Evolutionary conservation across 1,140 invertebrate genomes (phyloP), one percentile per base, ranked within the genome.

Genomic region (Danaus plexippus): DNA sequence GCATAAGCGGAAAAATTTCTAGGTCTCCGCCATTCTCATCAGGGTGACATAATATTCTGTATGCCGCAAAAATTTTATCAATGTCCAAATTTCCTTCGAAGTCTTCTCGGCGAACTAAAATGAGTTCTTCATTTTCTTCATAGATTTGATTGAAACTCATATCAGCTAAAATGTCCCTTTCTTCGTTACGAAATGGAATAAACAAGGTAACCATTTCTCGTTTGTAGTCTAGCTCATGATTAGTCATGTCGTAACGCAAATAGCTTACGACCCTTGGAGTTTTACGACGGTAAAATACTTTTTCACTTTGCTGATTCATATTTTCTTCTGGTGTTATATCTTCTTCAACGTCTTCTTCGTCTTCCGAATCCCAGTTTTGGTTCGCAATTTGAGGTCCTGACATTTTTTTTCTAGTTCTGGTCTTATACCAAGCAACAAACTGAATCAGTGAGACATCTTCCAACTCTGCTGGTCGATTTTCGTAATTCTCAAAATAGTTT

Each of bases 211-310:
- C 61, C 59, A 66, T 56, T 59, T 81, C 78, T 13, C 75, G 54
- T 58, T 59, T 76, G 59, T 77, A 81, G 48, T 32, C 22, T 32
- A 32, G 22, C 22, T 4, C 7, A 32, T 77, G 64, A 11, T 58
- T 6, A 15, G 15, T 64, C 22, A 76, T 73, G 57, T 79, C 71
- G 55, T 71, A 80, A 64, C 76, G 75, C 11, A 68, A 43, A 49
- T 69, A 83, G 22, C 71, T 46, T 45, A 80, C 79, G 13, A 81
- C 43, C 56, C 47, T 51, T 44, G 69, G 64, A 7, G 50, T 48
- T 43, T 69, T 43, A 8, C 22, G 22, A 32, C 7, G 4, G 22
- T 32, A 32, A 32, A 32, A 32, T 32, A 32, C 2, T 32, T 32
- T 32, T 32, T 32, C 22, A 32, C 22, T 32, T 32, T 32, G 22